Percentiles rank a stretch among this genome's conserved stretches.
Evolutionary conservation across 2,113 vertebrate genomes (phyloP).

Genomic region (Ondatra zibethicus): DNA sequence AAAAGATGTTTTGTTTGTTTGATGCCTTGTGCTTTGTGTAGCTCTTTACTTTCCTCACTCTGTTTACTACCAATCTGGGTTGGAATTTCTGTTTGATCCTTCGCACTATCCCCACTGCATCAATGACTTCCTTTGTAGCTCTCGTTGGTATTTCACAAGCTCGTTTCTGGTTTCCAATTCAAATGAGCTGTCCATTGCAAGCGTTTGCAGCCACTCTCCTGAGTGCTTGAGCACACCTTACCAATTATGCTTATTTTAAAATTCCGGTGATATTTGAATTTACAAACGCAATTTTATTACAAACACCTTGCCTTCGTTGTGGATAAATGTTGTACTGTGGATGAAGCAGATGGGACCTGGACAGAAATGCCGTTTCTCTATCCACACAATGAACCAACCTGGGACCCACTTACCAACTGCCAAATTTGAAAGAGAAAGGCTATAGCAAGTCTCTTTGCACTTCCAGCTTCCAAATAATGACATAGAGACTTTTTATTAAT

Average conservation of each 20-base stretch:
- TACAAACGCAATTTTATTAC: neutral
- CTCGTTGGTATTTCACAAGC: neutral
- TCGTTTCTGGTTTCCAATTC: neutral
- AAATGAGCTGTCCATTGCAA: neutral
- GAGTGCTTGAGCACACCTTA: neutral
- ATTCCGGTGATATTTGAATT: neutral
- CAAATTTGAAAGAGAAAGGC: neutral
- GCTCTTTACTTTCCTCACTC: neutral
- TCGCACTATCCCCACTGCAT: too few species aligned
- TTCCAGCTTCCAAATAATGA: neutral
- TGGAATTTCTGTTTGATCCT: neutral
- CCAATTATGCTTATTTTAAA: neutral
- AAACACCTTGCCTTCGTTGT: neutral
- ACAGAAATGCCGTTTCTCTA: neutral
- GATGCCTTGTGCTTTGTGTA: neutral
- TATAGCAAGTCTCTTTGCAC: neutral
- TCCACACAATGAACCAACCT: neutral
- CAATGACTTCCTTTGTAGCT: neutral
- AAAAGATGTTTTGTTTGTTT: neutral
- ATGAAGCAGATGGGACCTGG: neutral
- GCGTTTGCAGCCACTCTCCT: neutral
- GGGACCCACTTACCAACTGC: neutral
- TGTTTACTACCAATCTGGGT: neutral
- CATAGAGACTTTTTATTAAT: neutral
- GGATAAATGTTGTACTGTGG: too few species aligned